Evolutionary conservation across 2,797 vertebrate genomes (phyloP).

Genomic region (Parotocinclus haroldoi): DNA sequence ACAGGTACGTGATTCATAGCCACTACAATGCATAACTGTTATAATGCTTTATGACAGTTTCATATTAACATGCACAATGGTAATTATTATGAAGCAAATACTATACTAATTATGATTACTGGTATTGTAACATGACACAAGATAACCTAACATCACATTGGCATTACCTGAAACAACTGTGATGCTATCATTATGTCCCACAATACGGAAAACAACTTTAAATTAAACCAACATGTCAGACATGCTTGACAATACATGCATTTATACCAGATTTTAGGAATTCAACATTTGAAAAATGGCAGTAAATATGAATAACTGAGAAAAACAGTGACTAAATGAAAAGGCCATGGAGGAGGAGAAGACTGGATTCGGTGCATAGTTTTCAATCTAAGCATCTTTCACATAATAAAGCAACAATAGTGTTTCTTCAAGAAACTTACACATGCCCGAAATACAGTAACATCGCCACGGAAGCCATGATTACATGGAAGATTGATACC

Average conservation of each 20-base stretch:
- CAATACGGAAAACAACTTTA: neutral
- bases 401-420: conserved; percentile 17
- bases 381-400: conserved; percentile 6
- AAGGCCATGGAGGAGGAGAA: neutral
- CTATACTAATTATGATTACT: no score
- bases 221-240: neutral
- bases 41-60: no score
- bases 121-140: no score
- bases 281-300: neutral
- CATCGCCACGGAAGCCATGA: neutral
- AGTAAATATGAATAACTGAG: conserved; percentile 15
- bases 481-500: no score
- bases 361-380: conserved; percentile 9
- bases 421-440: conserved; percentile 1
- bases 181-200: no score
- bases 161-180: no score
- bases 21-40: no score
- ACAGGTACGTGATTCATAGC: no score
- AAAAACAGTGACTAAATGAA: neutral
- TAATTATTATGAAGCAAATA: no score
- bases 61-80: no score
- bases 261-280: neutral
- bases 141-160: no score
- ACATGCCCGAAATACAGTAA: conserved; percentile 7
- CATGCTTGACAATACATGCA: no score